Evolutionary conservation across 2,888 invertebrate genomes (phyloP).

Genomic region (Acholoe squamosa): DNA sequence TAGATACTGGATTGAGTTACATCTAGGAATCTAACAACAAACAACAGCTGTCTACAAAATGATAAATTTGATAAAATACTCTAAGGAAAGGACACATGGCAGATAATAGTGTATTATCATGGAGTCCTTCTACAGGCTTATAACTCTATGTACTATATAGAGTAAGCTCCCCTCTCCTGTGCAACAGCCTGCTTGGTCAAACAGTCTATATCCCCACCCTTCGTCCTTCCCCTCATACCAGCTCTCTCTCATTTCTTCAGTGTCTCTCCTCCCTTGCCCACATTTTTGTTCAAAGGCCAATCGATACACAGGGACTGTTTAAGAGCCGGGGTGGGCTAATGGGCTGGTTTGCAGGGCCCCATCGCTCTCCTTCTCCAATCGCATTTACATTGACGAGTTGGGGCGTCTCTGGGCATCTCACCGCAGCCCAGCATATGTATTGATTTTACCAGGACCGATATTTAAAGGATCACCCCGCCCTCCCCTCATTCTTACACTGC

Average conservation of each 20-base stretch:
- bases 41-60: too few relatives aligned
- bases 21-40: too few relatives aligned
- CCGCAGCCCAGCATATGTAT: conserved; percentile 13
- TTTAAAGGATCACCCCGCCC: neutral
- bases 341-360: neutral
- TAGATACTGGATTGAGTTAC: too few relatives aligned
- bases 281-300: conserved; percentile 15
- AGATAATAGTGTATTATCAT: too few relatives aligned
- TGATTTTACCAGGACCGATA: neutral
- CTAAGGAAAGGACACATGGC: too few relatives aligned
- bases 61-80: too few relatives aligned
- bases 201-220: neutral
- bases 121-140: too few relatives aligned
- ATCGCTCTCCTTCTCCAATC: neutral
- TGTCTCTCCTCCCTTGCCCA: neutral
- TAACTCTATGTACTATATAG: too few relatives aligned
- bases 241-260: neutral
- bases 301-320: conserved; percentile 12
- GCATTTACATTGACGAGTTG: conserved; percentile 16
- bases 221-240: neutral
- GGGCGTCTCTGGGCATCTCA: neutral
- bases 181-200: neutral
- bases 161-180: neutral
- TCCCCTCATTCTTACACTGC: neutral
- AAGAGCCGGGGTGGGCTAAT: neutral